Evolutionary conservation across 2,113 vertebrate genomes (phyloP).

Genomic region (Brienomyrus longianalis): DNA sequence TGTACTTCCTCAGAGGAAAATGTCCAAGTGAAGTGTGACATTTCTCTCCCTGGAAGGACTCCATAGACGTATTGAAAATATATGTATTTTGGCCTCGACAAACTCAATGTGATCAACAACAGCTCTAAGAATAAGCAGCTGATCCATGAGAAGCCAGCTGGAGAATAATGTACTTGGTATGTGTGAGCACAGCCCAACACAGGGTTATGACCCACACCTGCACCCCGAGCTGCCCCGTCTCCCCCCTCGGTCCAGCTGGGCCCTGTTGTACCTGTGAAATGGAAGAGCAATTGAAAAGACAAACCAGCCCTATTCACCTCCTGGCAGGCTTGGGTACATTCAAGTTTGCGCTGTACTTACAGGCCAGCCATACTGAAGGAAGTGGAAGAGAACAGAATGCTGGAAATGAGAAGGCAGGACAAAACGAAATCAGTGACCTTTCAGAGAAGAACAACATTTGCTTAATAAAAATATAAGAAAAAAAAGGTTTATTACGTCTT

Average conservation of each 20-base stretch:
- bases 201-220: slow-evolving; percentile 56
- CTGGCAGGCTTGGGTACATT: background rate
- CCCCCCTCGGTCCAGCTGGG: slow-evolving; percentile 54
- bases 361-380: slow-evolving; percentile 65
- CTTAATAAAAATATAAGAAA: background rate
- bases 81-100: background rate
- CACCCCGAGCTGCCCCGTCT: slow-evolving; percentile 59
- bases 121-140: background rate
- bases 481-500: background rate
- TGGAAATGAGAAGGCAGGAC: slow-evolving; percentile 35
- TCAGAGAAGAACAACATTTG: background rate
- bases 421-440: background rate
- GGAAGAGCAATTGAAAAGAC: background rate
- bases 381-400: slow-evolving; percentile 65
- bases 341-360: slow-evolving; percentile 53
- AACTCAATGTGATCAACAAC: background rate
- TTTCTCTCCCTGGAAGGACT: background rate
- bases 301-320: background rate
- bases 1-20: background rate
- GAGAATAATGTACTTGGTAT: background rate
- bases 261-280: slow-evolving; percentile 53
- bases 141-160: background rate
- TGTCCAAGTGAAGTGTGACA: background rate
- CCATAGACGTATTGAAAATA: background rate
- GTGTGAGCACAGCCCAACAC: background rate